A percentile compares a stretch with the other conserved stretches of the same genome.
phyloP scores from a whole-genome alignment of 2,797 vertebrate species.

The Bufotes viridis region DNA sequence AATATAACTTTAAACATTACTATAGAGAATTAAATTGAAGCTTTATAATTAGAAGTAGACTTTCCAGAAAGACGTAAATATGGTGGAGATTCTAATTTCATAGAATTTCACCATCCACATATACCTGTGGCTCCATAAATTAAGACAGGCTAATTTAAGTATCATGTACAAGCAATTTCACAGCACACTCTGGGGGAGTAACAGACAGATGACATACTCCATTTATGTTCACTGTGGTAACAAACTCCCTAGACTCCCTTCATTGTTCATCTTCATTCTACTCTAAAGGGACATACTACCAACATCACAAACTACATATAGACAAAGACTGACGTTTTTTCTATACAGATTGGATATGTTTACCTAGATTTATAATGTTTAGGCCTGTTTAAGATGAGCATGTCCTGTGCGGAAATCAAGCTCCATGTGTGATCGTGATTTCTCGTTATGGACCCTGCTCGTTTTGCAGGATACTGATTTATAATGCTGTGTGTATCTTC shows the following conservation, averaged over 20 bases:
- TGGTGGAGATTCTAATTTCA: background rate
- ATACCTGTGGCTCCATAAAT: background rate
- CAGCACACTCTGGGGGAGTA: conserved; percentile 10
- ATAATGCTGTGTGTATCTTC: too few relatives aligned
- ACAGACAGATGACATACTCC: conserved; percentile 28
- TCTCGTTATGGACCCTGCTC: too few relatives aligned
- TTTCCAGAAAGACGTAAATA: background rate
- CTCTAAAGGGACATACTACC: conserved; percentile 16
- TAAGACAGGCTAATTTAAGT: background rate
- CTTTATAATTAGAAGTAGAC: background rate
- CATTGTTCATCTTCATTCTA: conserved; percentile 13
- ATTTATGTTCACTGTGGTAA: conserved; percentile 27
- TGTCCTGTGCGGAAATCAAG: too few relatives aligned
- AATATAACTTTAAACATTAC: too few relatives aligned
- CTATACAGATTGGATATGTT: background rate
- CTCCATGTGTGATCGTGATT: too few relatives aligned
- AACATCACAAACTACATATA: background rate
- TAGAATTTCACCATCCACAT: background rate
- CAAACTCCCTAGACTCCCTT: background rate
- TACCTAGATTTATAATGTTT: background rate
- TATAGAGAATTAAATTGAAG: too few relatives aligned
- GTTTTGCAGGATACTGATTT: too few relatives aligned
- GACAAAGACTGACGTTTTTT: background rate
- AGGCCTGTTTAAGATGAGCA: too few relatives aligned
- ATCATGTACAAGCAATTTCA: conserved; percentile 4